phyloP scores from a whole-genome alignment of 2,888 invertebrate genomes.

The Drosophila melanocephala region DNA sequence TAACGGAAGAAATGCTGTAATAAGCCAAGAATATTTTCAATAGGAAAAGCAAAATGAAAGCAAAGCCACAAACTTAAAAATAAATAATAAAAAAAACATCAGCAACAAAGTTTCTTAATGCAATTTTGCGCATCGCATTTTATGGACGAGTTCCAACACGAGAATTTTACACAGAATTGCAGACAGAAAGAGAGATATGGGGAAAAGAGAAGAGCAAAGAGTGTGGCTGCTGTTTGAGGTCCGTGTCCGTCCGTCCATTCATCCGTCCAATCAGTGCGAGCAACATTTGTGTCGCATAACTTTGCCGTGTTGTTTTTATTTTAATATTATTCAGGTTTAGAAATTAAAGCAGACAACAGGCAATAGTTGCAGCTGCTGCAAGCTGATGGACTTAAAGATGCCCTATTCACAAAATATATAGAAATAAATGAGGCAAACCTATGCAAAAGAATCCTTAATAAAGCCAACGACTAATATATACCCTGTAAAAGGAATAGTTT shows the following conservation, averaged over 20 bases:
- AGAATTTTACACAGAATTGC: slow-evolving; percentile 50
- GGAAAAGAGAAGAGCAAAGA: background rate
- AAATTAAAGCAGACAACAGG: slow-evolving; percentile 3
- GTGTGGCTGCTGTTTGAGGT: slow-evolving; percentile 4
- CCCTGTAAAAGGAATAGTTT: background rate
- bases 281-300: slow-evolving; percentile 75
- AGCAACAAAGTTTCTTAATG: slow-evolving; percentile 48
- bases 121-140: slow-evolving; percentile 50
- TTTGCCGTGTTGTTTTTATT: slow-evolving; percentile 56
- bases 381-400: background rate
- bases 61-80: slow-evolving; percentile 16
- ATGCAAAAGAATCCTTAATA: too few relatives aligned
- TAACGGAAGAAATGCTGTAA: slow-evolving; percentile 59
- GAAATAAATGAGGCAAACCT: background rate
- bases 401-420: slow-evolving; percentile 11
- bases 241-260: slow-evolving; percentile 1
- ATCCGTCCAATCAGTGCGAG: slow-evolving; percentile 55
- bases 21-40: slow-evolving; percentile 70
- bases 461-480: background rate
- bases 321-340: slow-evolving; percentile 54
- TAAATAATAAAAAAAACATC: slow-evolving; percentile 3
- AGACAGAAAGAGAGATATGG: background rate
- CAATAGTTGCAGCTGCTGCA: background rate
- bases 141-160: slow-evolving; percentile 67
- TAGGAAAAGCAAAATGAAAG: slow-evolving; percentile 7